Conservation (phyloP, 2,113 vertebrate species). For the Sinocyclocheilus maitianheensis region DNA sequence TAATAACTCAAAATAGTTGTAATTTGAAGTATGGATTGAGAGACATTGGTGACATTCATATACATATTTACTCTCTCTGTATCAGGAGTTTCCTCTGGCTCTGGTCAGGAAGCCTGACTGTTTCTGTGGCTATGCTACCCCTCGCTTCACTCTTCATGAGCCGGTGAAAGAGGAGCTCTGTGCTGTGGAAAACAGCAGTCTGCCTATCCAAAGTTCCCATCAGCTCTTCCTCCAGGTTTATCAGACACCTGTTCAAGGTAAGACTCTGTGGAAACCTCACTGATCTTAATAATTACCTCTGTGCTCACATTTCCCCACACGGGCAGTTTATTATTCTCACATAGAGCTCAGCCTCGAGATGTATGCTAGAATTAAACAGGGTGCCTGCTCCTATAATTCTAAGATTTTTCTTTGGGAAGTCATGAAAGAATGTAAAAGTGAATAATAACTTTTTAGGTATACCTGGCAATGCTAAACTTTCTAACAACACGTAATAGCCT, state of each 20-base stretch:
- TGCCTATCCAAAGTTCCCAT: not conserved
- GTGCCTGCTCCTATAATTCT: not conserved
- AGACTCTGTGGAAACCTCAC: not conserved
- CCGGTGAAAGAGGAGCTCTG: constrained; percentile 66
- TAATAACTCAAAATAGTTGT: constrained; percentile 32
- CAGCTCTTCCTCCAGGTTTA: constrained; percentile 77
- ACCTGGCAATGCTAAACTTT: not conserved
- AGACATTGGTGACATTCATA: not conserved
- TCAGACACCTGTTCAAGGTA: constrained; percentile 86
- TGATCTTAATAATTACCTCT: constrained; percentile 6
- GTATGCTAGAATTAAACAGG: not conserved
- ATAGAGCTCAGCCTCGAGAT: not conserved
- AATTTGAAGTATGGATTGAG: constrained; percentile 21
- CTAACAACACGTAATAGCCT: not conserved
- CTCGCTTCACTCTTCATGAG: constrained; percentile 72
- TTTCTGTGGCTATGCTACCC: constrained; percentile 80
- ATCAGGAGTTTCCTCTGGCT: constrained; percentile 84
- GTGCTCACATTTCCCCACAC: not conserved
- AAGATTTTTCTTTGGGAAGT: not conserved
- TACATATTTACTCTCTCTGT: not conserved
- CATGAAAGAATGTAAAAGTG: not conserved
- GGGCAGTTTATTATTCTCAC: not conserved
- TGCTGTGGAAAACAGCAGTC: constrained; percentile 53
- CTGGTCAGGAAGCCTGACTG: constrained; percentile 75
- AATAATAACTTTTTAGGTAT: not conserved